Conservation (phyloP, 2,113 vertebrate species). For the Macrotis lagotis region DNA sequence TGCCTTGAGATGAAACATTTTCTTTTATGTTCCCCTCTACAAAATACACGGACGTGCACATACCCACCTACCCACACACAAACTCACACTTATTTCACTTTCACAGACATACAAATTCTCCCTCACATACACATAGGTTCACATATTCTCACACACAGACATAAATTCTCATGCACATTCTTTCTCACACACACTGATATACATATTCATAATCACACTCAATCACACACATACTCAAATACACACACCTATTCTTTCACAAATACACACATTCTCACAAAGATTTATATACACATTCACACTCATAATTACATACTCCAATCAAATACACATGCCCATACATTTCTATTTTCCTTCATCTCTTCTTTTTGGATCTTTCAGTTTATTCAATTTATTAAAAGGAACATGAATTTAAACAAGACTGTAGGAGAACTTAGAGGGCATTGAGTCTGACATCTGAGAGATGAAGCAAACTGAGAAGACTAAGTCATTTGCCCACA, state of each 20-base stretch:
- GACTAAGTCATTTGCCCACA: not conserved
- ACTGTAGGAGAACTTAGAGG: not conserved
- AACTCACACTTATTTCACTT: not conserved
- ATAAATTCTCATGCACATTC: too few species aligned
- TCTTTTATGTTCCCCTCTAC: not conserved
- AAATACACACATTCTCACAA: not conserved
- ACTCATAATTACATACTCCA: not conserved
- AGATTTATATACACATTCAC: not conserved
- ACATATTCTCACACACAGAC: too few species aligned
- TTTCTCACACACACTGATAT: not conserved
- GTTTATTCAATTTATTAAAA: constrained; percentile 25
- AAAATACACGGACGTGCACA: not conserved
- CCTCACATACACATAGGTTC: not conserved
- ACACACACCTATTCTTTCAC: not conserved
- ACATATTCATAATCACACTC: not conserved
- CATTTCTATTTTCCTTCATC: not conserved
- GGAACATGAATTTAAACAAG: not conserved
- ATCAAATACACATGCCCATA: not conserved
- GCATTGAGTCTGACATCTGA: not conserved
- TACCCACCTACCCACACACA: too few species aligned
- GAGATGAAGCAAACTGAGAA: not conserved
- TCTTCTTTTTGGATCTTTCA: constrained; percentile 53
- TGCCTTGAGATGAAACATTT: not conserved
- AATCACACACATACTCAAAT: not conserved
- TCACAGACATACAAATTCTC: not conserved